Evolutionary conservation across 2,888 invertebrate species (phyloP), one percentile per base, ranked within the genome.

Genomic region (Archaeoteleia sp.): DNA sequence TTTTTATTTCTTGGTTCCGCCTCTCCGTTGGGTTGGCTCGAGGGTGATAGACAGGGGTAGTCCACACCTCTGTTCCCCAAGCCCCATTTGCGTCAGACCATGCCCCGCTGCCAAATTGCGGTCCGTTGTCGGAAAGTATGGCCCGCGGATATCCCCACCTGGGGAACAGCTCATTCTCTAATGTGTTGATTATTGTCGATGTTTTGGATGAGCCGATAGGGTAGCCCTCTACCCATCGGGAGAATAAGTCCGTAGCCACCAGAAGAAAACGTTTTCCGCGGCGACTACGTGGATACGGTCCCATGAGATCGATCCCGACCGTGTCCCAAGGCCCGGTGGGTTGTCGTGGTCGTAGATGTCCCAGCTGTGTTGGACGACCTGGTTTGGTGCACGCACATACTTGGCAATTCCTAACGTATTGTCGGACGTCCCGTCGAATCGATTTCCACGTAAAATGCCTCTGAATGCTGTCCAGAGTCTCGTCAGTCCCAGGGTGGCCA

Each of bases 171-270:
- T 66, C 48, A 3, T 43, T 12, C 14, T 63, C 53, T 3, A 72
- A 27, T 1, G 49, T n/a, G 1, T 13, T 15, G 1, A 63, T 12
- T 1, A 66, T 45, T 2, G n/a, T 17, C 8, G 4, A 7, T 1
- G 32, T 12, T 4, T 48, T 25, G 1, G 35, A 48, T 7, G 37
- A 23, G 1, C 48, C 4, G 0, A 68, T 14, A 0, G 74, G 37
- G 40, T 68, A 74, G 0, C 73, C 75, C 17, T 76, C 76, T 0
- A 68, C 58, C 74, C 76, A 79, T 9, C 70, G 53, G 6, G 70
- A 68, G 29, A 66, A 75, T 2, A 73, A 10, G 42, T 76, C 73
- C 0, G 71, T 74, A 1, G 71, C 49, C 0, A 76, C 75, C 4
- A 75, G 43, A 7, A 75, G 34, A 34, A 1, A 37, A n/a, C 7